These are phyloP conservation scores for Drosophila paramelanica DNA, from an alignment of 2,888 invertebrate species.

Conservation along the genomic window DNA sequence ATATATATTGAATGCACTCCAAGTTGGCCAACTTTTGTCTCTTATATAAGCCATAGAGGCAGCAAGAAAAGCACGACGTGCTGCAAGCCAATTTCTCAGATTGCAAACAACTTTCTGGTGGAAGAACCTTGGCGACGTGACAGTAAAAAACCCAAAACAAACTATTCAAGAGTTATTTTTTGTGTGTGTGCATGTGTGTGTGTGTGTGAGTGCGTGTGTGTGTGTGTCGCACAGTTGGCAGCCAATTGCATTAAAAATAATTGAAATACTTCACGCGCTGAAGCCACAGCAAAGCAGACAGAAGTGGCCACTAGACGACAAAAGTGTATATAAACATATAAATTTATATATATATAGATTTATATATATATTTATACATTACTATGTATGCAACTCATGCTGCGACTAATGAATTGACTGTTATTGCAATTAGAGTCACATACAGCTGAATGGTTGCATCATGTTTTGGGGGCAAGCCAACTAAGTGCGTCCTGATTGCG, in stretches of 20 bases:
- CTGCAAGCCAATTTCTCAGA: conserved; percentile 53
- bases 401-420: conserved; percentile 23
- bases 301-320: conserved; percentile 13
- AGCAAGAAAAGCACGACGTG: conserved; percentile 56
- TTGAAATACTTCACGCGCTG: conserved; percentile 64
- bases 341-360: not conserved
- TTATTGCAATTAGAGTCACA: conserved; percentile 22
- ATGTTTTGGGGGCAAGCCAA: conserved; percentile 27
- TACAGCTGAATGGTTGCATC: conserved; percentile 28
- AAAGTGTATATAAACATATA: not conserved
- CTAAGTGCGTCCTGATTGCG: conserved; percentile 59
- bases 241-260: conserved; percentile 60
- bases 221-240: conserved; percentile 32
- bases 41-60: conserved; percentile 62
- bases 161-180: conserved; percentile 14
- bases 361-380: not conserved
- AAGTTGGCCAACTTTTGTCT: conserved; percentile 23
- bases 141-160: conserved; percentile 18
- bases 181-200: conserved; percentile 3
- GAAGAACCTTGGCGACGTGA: conserved; percentile 59
- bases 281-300: conserved; percentile 48
- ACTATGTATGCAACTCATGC: conserved; percentile 2
- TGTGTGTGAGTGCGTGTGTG: conserved; percentile 1
- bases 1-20: conserved; percentile 28
- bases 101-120: conserved; percentile 39